A percentile compares a stretch with the other conserved stretches of the same genome.
These are phyloP conservation scores for Coleophora flavipennella DNA, from an alignment of 2,888 invertebrate species.

Conservation along the genomic window DNA sequence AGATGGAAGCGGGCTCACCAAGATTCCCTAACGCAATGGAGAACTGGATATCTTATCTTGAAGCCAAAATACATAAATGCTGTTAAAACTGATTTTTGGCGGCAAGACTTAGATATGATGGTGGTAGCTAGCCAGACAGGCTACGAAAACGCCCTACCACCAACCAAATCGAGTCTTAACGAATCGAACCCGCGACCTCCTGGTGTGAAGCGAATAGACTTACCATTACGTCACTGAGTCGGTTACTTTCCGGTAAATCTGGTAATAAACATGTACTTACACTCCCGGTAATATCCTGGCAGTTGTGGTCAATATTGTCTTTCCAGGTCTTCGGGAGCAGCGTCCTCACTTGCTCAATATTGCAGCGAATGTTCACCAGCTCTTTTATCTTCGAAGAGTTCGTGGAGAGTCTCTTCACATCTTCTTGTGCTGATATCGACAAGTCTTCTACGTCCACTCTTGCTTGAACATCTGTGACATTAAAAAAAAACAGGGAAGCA, in stretches of 20 bases:
- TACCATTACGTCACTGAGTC: too few species aligned
- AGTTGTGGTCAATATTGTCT: conserved; percentile 63
- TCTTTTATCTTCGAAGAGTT: conserved; percentile 32
- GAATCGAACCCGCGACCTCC: too few species aligned
- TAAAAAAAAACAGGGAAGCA: not conserved
- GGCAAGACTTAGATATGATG: too few species aligned
- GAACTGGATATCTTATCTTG: too few species aligned
- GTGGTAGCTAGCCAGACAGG: too few species aligned
- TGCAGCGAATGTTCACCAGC: conserved; percentile 50
- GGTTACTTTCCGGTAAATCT: not conserved
- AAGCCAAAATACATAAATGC: too few species aligned
- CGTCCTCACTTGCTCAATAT: conserved; percentile 38
- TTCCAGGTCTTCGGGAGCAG: conserved; percentile 52
- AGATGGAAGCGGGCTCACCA: too few species aligned
- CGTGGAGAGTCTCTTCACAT: conserved; percentile 44
- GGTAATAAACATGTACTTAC: conserved; percentile 26
- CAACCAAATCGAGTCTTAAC: too few species aligned
- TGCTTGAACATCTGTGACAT: conserved; percentile 40
- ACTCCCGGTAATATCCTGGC: conserved; percentile 43
- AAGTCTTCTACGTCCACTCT: conserved; percentile 46
- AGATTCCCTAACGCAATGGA: too few species aligned
- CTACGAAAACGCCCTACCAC: too few species aligned
- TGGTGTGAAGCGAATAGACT: too few species aligned
- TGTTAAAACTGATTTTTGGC: too few species aligned
- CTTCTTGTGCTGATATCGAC: conserved; percentile 57